Base-by-base conservation (phyloP, 1,140 invertebrate genomes). In the Drosophila setifemur region DNA sequence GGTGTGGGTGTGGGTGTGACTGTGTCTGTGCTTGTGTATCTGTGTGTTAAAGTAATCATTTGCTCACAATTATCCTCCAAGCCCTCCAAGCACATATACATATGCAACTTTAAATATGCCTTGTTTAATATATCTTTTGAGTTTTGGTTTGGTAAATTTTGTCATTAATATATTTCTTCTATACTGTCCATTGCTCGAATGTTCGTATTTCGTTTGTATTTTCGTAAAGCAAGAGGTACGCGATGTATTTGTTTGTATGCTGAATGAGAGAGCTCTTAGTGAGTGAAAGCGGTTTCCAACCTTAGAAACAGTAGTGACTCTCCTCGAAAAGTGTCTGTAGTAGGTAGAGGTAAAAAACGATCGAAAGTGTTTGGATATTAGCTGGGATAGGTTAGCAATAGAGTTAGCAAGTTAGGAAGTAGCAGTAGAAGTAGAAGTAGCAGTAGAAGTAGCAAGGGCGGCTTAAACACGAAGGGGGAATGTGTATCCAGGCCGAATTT, bases 171-270 rank as follows among this genome's bases (percentile, higher is more conserved):
- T 73, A 77, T 67, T 61, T 81, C 49, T 47, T 49, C 73, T 68
- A 53, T 66, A 73, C 33, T 72, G 47, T 63, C 40, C 44, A 60
- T 60, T 55, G 55, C 23, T 54, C 57, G 14, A 48, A 47, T 64
- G 40, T 63, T 83, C n/a, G n/a, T n/a, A n/a, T n/a, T n/a, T n/a
- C n/a, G n/a, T n/a, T 72, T 82, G 60, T 67, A 64, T 68, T 76
- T 66, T 85, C 54, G 67, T 86, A 86, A 86, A 86, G 81, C 81
- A 86, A 86, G 81, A 86, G 81, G 81, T 86, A 86, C 81, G 81
- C 81, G 48, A 86, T 86, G 81, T 85, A 85, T 86, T 67, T 79
- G 37, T 70, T 23, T 52, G 28, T 50, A 19, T 58, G 12, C 50
- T 57, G 52, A 50, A 9, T 60, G 42, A 58, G 55, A 47, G 40